Evolutionary conservation across 2,888 invertebrate genomes (phyloP), one percentile per base, ranked within the genome.

Genomic region (Pseudococcus viburni): DNA sequence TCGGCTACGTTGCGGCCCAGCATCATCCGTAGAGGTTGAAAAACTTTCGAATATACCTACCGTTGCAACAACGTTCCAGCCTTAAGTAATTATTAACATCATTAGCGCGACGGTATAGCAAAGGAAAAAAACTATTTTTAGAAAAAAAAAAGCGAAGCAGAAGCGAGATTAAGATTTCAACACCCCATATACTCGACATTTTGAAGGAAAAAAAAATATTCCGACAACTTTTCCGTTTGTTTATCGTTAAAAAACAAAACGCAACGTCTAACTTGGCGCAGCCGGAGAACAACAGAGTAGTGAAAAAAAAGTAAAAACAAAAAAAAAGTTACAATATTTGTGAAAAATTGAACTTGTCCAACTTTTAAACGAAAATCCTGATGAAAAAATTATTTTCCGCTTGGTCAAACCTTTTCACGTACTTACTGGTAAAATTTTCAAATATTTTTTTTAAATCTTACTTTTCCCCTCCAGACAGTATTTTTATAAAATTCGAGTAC

Each of bases 1-100:
- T 73, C 68, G 12, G 12, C 26, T 33, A 19, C 19, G 59, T 19
- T 19, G 11, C 19, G 7, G n/a, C 5, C 59, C 59, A 9, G 59
- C 59, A 1, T 8, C 59, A 19, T 26, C 59, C 33, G 15, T 33
- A 33, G 26, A 12, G 33, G 17, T 73, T 33, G 11, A 1, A 33
- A 73, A 73, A 73, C 68, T 73, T 73, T 73, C 33, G 33, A 26
- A 73, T 73, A 12, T 73, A 73, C 26, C 26, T n/a, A 46, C 46
- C 55, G 17, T 1, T 19, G 26, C 26, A 33, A 33, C 26, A 33
- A 33, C n/a, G 22, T 73, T 73, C 33, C 26, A 73, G n/a, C 68
- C 68, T 73, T 73, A 73, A 73, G 68, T 73, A 73, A 73, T 73
- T 73, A 73, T 73, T 73, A 73, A 73, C 68, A 73, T 73, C 68